Base-by-base conservation (phyloP, 2,888 invertebrate species). In the Xanthorhoe designata region DNA sequence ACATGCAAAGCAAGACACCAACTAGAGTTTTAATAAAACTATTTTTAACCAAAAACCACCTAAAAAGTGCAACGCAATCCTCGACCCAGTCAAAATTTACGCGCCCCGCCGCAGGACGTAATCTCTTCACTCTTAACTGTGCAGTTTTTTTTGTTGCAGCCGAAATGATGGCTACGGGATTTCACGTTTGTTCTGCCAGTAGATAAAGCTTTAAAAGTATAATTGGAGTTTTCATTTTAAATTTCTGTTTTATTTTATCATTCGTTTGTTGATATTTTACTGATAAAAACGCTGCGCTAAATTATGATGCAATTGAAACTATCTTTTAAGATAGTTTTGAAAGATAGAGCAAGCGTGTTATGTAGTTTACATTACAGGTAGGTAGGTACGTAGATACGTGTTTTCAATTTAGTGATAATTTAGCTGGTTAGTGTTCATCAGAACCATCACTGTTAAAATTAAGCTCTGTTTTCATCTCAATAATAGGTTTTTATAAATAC, bases 111-210 rank as follows among this genome's bases (percentile, higher is more conserved):
- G 83, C 78, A 72, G 75, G 75, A 75, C 78, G 80, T 87, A 87
- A 88, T 87, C 87, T 87, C 87, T 86, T 81, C 83, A 86, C 88
- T 88, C 84, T 87, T 83, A 84, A 83, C 83, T 81, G 77, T 80
- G n/a, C n/a, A n/a, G n/a, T n/a, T n/a, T n/a, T n/a, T n/a, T n/a
- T n/a, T n/a, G 78, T 83, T 71, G 68, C 69, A 71, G 61, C 63
- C 65, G 66, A 70, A 73, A 73, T 70, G 69, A 53, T 47, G 61
- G 56, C 47, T 47, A 47, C 56, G 61, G 53, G 56, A 66, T 57
- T 61, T 52, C 53, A 53, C 49, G 57, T 58, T 66, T 62, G 60
- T 50, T 50, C 49, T 15, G 32, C 17, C 50, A 50, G 10, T 42
- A 42, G 19, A 32, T 42, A 52, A 32, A 32, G 45, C 38, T 45